Percentiles rank a stretch among this genome's conserved stretches.
Evolutionary conservation across 2,888 invertebrate species (phyloP).

Genomic region (Phengaris alcon): DNA sequence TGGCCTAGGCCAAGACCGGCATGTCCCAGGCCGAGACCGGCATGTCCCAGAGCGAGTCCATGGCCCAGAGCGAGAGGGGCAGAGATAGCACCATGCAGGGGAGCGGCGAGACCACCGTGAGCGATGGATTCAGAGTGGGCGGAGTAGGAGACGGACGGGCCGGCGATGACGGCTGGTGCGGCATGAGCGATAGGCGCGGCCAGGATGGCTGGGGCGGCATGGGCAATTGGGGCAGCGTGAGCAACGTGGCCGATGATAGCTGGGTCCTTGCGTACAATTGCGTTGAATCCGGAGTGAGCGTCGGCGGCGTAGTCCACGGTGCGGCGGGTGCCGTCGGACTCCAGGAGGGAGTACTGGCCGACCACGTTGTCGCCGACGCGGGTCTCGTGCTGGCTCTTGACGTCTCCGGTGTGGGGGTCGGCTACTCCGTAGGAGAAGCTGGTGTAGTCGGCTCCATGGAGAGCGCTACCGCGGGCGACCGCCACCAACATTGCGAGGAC

Average conservation of each 20-base stretch:
- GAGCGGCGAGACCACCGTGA: constrained; percentile 43
- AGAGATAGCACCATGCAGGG: constrained; percentile 42
- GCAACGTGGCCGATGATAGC: constrained; percentile 49
- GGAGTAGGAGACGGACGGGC: constrained; percentile 40
- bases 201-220: constrained; percentile 43
- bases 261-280: constrained; percentile 76
- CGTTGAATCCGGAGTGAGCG: constrained; percentile 77
- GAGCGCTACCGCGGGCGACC: constrained; percentile 63
- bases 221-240: constrained; percentile 43
- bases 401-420: constrained; percentile 71
- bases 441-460: constrained; percentile 64
- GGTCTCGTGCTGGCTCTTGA: constrained; percentile 80
- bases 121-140: constrained; percentile 48
- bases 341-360: constrained; percentile 72
- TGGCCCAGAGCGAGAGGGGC: constrained; percentile 42
- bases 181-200: constrained; percentile 45
- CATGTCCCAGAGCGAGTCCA: constrained; percentile 42
- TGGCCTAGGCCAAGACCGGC: constrained; percentile 45
- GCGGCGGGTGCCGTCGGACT: constrained; percentile 82
- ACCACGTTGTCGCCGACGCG: constrained; percentile 81
- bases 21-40: constrained; percentile 43
- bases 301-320: constrained; percentile 81
- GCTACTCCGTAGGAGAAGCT: constrained; percentile 72
- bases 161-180: constrained; percentile 39
- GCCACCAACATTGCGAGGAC: constrained; percentile 67